Evolutionary conservation across 2,888 invertebrate genomes (phyloP).

Genomic region (Tipula unca): DNA sequence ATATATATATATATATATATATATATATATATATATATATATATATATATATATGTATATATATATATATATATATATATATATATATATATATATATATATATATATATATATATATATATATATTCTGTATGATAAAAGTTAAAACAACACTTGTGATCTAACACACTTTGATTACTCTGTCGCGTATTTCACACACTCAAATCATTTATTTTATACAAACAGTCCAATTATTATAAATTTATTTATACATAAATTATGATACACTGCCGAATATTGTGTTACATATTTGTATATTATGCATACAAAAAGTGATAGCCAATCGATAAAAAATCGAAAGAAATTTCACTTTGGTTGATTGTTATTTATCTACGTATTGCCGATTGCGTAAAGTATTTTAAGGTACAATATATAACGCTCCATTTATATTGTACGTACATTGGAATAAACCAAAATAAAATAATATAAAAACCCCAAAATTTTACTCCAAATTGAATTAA

Average conservation of each 20-base stretch:
- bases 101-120: too few relatives aligned
- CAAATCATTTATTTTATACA: background rate
- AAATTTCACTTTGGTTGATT: background rate
- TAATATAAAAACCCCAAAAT: background rate
- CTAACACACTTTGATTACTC: background rate
- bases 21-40: too few relatives aligned
- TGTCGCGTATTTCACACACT: background rate
- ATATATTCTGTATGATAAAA: too few relatives aligned
- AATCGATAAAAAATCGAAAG: background rate
- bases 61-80: too few relatives aligned
- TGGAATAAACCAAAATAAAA: background rate
- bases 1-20: too few relatives aligned
- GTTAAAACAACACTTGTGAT: background rate
- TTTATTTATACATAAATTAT: background rate
- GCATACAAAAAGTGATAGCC: background rate
- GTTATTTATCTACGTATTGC: background rate
- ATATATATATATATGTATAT: too few relatives aligned
- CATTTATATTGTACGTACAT: background rate
- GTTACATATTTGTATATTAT: background rate
- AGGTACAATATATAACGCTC: background rate
- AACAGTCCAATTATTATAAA: background rate
- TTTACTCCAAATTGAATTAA: background rate
- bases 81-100: too few relatives aligned
- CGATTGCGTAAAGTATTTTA: too few relatives aligned
- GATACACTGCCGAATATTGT: background rate